These are phyloP conservation scores for Desmophyllum pertusum DNA, from an alignment of 92 coral and sea anemone species.

Conservation along the genomic window DNA sequence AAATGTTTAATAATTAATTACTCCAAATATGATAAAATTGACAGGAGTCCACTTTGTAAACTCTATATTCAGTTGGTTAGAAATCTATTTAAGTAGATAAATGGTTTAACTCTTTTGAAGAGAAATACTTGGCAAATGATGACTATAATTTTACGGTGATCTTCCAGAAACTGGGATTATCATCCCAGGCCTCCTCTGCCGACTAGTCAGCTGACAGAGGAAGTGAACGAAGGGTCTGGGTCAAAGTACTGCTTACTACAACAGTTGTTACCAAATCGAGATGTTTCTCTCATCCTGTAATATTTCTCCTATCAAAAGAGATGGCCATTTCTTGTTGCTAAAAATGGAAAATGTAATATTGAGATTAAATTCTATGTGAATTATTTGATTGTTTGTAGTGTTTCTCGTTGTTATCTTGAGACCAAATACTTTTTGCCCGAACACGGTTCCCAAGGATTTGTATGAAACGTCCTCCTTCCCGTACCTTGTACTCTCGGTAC, in stretches of 20 bases:
- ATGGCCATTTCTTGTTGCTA: not conserved
- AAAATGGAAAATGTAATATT: too few species aligned
- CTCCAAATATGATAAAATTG: not conserved
- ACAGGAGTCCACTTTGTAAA: not conserved
- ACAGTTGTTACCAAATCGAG: too few species aligned
- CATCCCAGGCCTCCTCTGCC: too few species aligned
- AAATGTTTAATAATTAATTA: not conserved
- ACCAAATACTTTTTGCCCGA: not conserved
- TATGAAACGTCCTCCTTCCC: too few species aligned
- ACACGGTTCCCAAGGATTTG: too few species aligned
- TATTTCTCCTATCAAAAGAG: not conserved
- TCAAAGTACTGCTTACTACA: too few species aligned
- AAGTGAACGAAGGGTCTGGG: not conserved
- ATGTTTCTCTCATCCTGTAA: not conserved
- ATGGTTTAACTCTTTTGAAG: not conserved
- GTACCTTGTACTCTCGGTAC: too few species aligned
- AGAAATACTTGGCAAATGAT: not conserved
- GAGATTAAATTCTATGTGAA: not conserved
- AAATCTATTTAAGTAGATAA: not conserved
- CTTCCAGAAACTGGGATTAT: too few species aligned
- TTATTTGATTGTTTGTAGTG: not conserved
- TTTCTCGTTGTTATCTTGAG: not conserved
- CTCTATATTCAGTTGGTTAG: not conserved
- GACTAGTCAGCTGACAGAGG: too few species aligned
- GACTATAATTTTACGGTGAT: not conserved